A percentile compares a stretch with the other conserved stretches of the same genome.
These are phyloP conservation scores for Morinoia aosen DNA, from an alignment of 2,888 invertebrate species.

Conservation along the genomic window DNA sequence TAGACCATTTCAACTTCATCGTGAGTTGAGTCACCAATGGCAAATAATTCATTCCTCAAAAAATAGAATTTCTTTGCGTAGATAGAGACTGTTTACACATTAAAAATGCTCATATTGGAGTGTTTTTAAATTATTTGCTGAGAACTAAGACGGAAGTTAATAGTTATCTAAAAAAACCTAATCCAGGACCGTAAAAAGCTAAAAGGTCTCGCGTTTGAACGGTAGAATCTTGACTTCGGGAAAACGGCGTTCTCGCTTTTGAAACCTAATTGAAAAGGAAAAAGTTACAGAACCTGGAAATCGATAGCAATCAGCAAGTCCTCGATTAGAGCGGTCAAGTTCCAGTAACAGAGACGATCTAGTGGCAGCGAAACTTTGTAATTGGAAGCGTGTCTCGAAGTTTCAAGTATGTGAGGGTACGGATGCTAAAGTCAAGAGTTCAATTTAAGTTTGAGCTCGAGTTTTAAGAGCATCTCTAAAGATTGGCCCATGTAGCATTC, in stretches of 20 bases:
- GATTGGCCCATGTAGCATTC: neutral
- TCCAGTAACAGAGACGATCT: neutral
- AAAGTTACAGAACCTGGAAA: neutral
- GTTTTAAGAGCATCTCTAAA: neutral
- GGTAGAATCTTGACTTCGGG: neutral
- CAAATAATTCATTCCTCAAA: neutral
- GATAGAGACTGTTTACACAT: too few species aligned
- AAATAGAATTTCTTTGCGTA: neutral
- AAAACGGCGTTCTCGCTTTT: neutral
- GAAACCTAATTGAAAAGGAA: neutral
- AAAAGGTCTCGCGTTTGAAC: neutral
- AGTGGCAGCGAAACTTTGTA: neutral
- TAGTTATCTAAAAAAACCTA: neutral
- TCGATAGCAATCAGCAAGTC: constrained; percentile 3
- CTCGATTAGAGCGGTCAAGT: constrained; percentile 4
- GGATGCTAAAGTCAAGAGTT: neutral
- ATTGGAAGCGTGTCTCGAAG: neutral
- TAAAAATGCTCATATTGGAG: too few species aligned
- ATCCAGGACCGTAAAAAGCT: neutral
- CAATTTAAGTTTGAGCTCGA: neutral
- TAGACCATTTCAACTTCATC: neutral
- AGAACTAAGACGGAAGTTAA: too few species aligned
- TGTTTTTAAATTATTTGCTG: too few species aligned
- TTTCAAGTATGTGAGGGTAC: neutral
- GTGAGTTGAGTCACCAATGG: neutral